Percentiles rank a stretch among this genome's conserved stretches.
These are phyloP conservation scores for Thera britannica DNA, from an alignment of 2,888 invertebrate species.

Conservation along the genomic window DNA sequence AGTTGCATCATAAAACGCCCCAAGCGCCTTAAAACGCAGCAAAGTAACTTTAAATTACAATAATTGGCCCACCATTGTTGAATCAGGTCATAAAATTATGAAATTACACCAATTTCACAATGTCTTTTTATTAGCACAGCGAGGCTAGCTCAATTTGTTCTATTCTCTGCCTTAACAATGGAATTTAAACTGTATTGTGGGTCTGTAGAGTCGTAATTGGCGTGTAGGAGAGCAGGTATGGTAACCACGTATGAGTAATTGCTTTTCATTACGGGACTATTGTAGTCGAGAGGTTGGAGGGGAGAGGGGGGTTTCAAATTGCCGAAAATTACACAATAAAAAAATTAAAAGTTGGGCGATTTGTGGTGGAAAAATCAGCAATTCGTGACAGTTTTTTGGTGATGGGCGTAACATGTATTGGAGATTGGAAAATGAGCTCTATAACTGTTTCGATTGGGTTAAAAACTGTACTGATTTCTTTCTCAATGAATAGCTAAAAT, in stretches of 20 bases:
- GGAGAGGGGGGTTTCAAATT: constrained; percentile 60
- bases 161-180: constrained; percentile 61
- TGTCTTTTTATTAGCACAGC: constrained; percentile 76
- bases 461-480: background rate
- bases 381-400: constrained; percentile 15
- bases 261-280: constrained; percentile 81
- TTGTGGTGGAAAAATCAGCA: constrained; percentile 30
- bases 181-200: constrained; percentile 39
- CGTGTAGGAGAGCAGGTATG: constrained; percentile 49
- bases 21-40: constrained; percentile 4
- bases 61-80: constrained; percentile 39
- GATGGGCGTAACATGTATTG: background rate
- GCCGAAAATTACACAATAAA: constrained; percentile 81
- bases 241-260: constrained; percentile 83
- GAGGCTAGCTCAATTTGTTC: constrained; percentile 77
- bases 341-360: constrained; percentile 71
- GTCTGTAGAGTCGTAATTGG: constrained; percentile 49
- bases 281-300: constrained; percentile 64
- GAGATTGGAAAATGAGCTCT: constrained; percentile 8
- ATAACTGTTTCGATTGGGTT: background rate
- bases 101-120: constrained; percentile 81
- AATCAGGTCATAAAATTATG: constrained; percentile 65
- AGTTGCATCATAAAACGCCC: background rate
- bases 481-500: background rate
- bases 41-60: constrained; percentile 35